These are phyloP conservation scores for Lacerta bilineata DNA, from an alignment of 2,797 vertebrate species.

Conservation along the genomic window DNA sequence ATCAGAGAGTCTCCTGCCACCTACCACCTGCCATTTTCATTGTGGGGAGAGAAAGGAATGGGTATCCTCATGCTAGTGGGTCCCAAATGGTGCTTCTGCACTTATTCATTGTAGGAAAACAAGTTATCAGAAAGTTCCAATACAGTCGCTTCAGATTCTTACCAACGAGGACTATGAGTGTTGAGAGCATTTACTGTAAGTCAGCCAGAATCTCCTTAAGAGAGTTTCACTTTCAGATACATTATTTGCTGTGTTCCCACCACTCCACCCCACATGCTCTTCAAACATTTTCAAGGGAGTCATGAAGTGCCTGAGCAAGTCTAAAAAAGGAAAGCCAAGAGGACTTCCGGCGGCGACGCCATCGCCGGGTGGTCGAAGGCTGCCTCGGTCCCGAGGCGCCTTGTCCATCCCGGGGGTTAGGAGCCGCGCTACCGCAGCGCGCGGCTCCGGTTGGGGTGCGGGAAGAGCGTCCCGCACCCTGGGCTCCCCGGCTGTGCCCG, in stretches of 20 bases:
- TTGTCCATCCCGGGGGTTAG: too few relatives aligned
- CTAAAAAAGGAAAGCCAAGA: neutral
- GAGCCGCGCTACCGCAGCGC: too few relatives aligned
- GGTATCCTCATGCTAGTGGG: neutral
- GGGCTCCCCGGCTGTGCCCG: too few relatives aligned
- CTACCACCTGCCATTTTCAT: neutral
- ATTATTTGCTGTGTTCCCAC: neutral
- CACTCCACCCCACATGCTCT: accelerated
- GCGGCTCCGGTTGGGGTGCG: too few relatives aligned
- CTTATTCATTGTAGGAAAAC: neutral
- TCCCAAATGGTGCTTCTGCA: neutral
- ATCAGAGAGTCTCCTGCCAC: neutral
- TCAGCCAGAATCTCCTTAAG: neutral
- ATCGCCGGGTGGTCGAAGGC: too few relatives aligned
- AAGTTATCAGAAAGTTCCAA: neutral
- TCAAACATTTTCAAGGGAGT: neutral
- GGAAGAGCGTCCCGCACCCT: too few relatives aligned
- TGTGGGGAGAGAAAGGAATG: neutral
- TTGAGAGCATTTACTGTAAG: neutral
- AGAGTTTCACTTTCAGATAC: neutral
- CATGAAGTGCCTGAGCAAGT: neutral
- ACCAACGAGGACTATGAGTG: neutral
- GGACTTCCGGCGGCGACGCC: too few relatives aligned
- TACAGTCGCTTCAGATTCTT: neutral
- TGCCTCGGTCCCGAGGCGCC: too few relatives aligned